Evolutionary conservation across 2,113 vertebrate species (phyloP).

Genomic region (Sciurus niger): DNA sequence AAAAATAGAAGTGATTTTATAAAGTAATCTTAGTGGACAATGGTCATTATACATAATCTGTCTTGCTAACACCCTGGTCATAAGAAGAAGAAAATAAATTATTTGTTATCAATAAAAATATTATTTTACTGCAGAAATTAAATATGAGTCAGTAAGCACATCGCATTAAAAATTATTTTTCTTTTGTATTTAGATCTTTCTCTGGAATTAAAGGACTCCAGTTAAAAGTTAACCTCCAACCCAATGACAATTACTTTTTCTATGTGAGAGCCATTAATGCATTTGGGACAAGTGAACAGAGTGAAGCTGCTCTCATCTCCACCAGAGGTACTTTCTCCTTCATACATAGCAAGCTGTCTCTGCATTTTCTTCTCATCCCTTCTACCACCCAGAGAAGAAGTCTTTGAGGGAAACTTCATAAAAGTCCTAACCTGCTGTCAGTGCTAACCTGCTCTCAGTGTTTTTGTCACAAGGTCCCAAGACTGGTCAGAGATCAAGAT

Average conservation of each 20-base stretch:
- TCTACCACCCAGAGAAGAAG: neutral
- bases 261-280: constrained; percentile 95
- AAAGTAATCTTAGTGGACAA: constrained; percentile 56
- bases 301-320: constrained; percentile 96
- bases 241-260: constrained; percentile 97
- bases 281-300: constrained; percentile 96
- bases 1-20: constrained; percentile 28
- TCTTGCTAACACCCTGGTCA: constrained; percentile 78
- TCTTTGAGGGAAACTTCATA: neutral
- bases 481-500: neutral
- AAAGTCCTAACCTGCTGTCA: neutral
- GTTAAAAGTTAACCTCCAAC: constrained; percentile 93
- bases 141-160: constrained; percentile 4
- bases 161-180: constrained; percentile 75
- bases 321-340: constrained; percentile 93
- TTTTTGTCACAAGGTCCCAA: neutral
- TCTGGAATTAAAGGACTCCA: constrained; percentile 93
- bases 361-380: neutral
- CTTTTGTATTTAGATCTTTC: constrained; percentile 91
- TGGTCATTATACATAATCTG: constrained; percentile 76
- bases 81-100: constrained; percentile 64
- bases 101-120: constrained; percentile 28
- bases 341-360: neutral
- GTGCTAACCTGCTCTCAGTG: neutral
- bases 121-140: neutral